Conservation (phyloP, 1,140 invertebrate genomes). For the Drosophila equinoxialis region DNA sequence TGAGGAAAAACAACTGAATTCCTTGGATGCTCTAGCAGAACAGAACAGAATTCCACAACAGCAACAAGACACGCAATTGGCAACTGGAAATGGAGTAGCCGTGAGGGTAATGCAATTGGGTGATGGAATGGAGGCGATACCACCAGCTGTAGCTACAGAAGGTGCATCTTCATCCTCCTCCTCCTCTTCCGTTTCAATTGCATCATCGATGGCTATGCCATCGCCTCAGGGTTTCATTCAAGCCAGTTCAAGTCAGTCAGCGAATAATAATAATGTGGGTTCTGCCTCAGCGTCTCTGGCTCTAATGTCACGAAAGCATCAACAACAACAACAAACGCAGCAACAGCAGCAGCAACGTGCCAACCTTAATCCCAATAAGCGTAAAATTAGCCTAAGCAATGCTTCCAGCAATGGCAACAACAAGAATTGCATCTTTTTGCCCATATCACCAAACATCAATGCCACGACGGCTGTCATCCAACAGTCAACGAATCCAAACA, state of each 20-base stretch:
- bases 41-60: slow-evolving; percentile 74
- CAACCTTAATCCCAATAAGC: slow-evolving; percentile 71
- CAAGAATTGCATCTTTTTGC: slow-evolving; percentile 92
- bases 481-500: slow-evolving; percentile 53
- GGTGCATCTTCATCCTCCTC: slow-evolving; percentile 35
- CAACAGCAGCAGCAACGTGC: slow-evolving; percentile 38
- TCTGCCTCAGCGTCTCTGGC: slow-evolving; percentile 83
- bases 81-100: slow-evolving; percentile 41
- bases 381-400: slow-evolving; percentile 85
- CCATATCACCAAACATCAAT: slow-evolving; percentile 88
- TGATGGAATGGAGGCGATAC: slow-evolving; percentile 23
- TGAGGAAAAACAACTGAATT: slow-evolving; percentile 83
- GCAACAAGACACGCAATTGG: slow-evolving; percentile 34
- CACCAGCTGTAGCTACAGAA: slow-evolving; percentile 37
- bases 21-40: slow-evolving; percentile 80
- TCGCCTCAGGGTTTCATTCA: slow-evolving; percentile 27
- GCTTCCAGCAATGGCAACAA: slow-evolving; percentile 83
- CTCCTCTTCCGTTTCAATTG: not conserved
- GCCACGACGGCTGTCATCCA: slow-evolving; percentile 73
- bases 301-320: slow-evolving; percentile 82
- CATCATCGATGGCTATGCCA: slow-evolving; percentile 32
- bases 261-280: slow-evolving; percentile 59
- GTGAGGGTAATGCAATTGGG: slow-evolving; percentile 4
- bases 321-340: slow-evolving; percentile 59
- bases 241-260: slow-evolving; percentile 28